These are phyloP conservation scores for Hydrozoanthus tunicans DNA, from an alignment of 64 coral and sea anemone species.

Conservation along the genomic window DNA sequence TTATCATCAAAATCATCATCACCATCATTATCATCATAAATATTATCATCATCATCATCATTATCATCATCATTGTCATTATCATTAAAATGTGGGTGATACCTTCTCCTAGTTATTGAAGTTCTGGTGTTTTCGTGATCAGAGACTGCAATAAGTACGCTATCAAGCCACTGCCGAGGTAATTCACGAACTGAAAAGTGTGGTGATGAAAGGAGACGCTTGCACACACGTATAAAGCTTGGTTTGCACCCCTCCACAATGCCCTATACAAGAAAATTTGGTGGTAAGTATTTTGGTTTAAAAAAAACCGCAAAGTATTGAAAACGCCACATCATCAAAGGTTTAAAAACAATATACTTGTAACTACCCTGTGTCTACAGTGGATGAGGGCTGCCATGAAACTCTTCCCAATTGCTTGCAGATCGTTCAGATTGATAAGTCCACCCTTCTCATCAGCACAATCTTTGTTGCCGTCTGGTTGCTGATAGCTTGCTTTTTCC, in stretches of 20 bases:
- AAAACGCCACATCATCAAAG: too few relatives aligned
- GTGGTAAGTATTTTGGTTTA: not conserved
- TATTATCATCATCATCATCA: too few relatives aligned
- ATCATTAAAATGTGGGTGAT: not conserved
- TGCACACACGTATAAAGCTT: constrained; percentile 65
- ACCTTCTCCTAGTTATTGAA: constrained; percentile 86
- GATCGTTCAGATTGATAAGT: constrained; percentile 31
- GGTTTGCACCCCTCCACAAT: constrained; percentile 67
- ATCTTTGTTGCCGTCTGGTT: not conserved
- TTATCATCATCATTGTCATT: too few relatives aligned
- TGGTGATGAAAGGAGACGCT: constrained; percentile 52
- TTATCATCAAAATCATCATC: too few relatives aligned
- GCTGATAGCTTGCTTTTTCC: constrained; percentile 17
- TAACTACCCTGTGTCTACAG: constrained; percentile 50
- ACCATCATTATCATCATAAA: too few relatives aligned
- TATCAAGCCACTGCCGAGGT: constrained; percentile 69
- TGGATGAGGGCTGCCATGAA: constrained; percentile 41
- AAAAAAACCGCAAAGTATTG: not conserved
- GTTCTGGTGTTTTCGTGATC: constrained; percentile 24
- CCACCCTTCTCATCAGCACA: not conserved
- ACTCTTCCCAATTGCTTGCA: constrained; percentile 20
- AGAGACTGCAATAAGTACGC: constrained; percentile 59
- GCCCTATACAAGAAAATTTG: constrained; percentile 50
- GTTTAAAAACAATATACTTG: too few relatives aligned
- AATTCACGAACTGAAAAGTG: constrained; percentile 50